Conservation (phyloP, 2,888 invertebrate genomes). For the Cremastinae sp. region DNA sequence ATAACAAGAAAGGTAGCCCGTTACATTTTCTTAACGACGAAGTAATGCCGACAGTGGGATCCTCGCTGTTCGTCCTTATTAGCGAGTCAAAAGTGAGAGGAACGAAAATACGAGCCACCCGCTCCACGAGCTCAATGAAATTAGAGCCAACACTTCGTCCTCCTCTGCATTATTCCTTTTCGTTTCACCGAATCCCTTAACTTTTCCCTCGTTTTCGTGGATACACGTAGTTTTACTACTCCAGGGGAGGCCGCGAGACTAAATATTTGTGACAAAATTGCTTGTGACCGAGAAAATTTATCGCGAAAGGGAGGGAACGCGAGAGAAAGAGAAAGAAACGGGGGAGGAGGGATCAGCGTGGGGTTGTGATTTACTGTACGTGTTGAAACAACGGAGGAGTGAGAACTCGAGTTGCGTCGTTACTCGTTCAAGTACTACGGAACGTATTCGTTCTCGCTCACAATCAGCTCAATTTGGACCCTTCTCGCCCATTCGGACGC, state of each 20-base stretch:
- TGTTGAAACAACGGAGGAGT: slow-evolving; percentile 10
- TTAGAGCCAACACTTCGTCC: slow-evolving; percentile 34
- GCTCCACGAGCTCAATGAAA: slow-evolving; percentile 30
- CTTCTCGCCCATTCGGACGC: not conserved
- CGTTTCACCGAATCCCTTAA: not conserved
- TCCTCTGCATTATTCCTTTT: slow-evolving; percentile 10
- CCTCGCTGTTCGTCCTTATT: slow-evolving; percentile 35
- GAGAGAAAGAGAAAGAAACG: not conserved
- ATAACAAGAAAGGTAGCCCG: slow-evolving; percentile 24
- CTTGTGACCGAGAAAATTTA: slow-evolving; percentile 58
- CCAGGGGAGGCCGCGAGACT: slow-evolving; percentile 35
- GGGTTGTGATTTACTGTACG: too few relatives aligned
- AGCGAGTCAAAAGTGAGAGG: slow-evolving; percentile 12
- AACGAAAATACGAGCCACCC: slow-evolving; percentile 24
- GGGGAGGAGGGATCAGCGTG: not conserved
- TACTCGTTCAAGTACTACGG: slow-evolving; percentile 39
- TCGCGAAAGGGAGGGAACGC: slow-evolving; percentile 31
- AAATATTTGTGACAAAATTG: slow-evolving; percentile 59
- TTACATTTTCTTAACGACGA: slow-evolving; percentile 27
- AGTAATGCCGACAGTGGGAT: slow-evolving; percentile 23
- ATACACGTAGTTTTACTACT: slow-evolving; percentile 27
- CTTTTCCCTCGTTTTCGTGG: slow-evolving; percentile 30
- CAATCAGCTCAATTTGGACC: slow-evolving; percentile 18
- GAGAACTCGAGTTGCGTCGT: slow-evolving; percentile 43
- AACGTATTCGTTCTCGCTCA: slow-evolving; percentile 41